phyloP scores from a whole-genome alignment of 1,140 invertebrate species.

The Macrosteles quadrilineatus region DNA sequence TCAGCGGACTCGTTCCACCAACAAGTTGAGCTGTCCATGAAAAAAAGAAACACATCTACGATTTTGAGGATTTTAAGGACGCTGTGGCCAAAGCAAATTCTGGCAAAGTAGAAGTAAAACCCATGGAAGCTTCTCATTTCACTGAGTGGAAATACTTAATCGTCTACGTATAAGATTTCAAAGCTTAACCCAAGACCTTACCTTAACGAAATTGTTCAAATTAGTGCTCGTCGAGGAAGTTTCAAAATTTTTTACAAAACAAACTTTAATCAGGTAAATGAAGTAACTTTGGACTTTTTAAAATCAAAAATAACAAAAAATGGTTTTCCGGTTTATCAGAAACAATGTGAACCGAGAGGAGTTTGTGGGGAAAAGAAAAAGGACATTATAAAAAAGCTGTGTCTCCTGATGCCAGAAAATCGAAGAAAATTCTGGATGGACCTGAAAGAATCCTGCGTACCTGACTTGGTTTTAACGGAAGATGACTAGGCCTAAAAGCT shows the following conservation, averaged over 20 bases:
- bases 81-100: background rate
- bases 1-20: constrained; percentile 46
- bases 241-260: background rate
- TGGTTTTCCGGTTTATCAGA: background rate
- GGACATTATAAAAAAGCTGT: background rate
- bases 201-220: constrained; percentile 13
- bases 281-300: background rate
- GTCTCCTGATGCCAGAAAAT: background rate
- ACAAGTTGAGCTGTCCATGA: too few species aligned
- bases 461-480: too few species aligned
- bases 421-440: background rate
- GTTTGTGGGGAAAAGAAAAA: background rate
- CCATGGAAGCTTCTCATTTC: background rate
- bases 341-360: background rate
- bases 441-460: too few species aligned
- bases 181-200: background rate
- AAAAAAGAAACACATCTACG: background rate
- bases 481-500: too few species aligned
- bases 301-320: background rate
- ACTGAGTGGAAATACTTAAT: background rate
- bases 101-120: background rate
- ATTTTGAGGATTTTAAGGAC: constrained; percentile 14
- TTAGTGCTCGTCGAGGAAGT: background rate
- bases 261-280: background rate
- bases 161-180: background rate